Evolutionary conservation across 2,797 vertebrate species (phyloP).

Genomic region (Manis crassicaudata): DNA sequence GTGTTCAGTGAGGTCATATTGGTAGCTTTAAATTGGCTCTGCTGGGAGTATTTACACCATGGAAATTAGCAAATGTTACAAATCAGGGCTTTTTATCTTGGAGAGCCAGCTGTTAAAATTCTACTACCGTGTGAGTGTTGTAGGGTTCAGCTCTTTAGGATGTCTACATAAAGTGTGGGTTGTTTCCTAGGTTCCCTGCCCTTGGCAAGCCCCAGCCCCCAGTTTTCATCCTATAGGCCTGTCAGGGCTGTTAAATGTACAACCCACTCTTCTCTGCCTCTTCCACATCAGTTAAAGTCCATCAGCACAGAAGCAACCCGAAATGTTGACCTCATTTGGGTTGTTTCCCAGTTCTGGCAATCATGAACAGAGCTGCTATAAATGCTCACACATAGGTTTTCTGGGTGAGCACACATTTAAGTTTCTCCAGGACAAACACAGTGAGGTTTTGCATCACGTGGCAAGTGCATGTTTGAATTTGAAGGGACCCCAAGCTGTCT

Average conservation of each 20-base stretch:
- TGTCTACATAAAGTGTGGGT: neutral
- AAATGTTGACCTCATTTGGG: too few relatives aligned
- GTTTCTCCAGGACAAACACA: neutral
- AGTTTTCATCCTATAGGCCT: neutral
- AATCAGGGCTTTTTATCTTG: neutral
- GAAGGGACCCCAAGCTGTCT: neutral
- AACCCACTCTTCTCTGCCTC: too few relatives aligned
- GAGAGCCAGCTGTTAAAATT: neutral
- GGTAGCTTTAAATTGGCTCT: neutral
- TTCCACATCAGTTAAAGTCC: neutral
- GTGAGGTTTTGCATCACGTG: accelerated
- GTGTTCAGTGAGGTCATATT: neutral
- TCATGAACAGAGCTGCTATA: neutral
- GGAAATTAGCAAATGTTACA: neutral
- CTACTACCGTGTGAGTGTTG: neutral
- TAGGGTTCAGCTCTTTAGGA: neutral
- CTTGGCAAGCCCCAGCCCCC: neutral
- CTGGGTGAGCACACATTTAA: accelerated
- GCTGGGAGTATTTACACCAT: neutral
- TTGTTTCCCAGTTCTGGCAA: neutral
- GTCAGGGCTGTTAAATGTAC: neutral
- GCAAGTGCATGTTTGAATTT: accelerated
- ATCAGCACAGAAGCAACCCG: neutral
- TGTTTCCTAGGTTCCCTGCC: neutral
- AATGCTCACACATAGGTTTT: accelerated